Percentiles rank a stretch among this genome's conserved stretches.
These are phyloP conservation scores for Nixonia krombeini DNA, from an alignment of 1,140 invertebrate species.

Conservation along the genomic window DNA sequence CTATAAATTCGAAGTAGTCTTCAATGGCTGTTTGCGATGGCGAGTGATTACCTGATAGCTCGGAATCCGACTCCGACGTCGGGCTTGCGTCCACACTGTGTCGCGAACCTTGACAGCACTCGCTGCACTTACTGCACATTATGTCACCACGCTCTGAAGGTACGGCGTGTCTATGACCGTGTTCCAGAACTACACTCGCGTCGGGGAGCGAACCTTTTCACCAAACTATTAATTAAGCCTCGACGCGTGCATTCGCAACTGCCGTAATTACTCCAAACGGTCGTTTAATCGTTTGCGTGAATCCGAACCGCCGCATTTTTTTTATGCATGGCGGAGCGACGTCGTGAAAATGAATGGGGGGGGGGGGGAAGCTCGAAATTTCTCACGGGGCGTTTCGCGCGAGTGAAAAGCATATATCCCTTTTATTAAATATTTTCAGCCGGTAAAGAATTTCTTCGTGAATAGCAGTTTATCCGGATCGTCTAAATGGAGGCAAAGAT, in stretches of 20 bases:
- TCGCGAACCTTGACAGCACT: slow-evolving; percentile 68
- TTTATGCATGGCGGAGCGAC: no score
- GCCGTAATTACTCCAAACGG: no score
- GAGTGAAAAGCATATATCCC: background rate
- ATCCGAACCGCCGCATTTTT: no score
- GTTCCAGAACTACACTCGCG: slow-evolving; percentile 10
- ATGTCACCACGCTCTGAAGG: slow-evolving; percentile 38
- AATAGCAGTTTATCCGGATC: background rate
- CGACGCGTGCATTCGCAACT: no score
- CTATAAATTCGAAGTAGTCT: no score
- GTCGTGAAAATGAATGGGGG: no score
- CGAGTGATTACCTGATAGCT: slow-evolving; percentile 60
- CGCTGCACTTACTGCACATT: slow-evolving; percentile 72
- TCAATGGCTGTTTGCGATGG: no score
- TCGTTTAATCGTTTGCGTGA: no score
- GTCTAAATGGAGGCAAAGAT: no score
- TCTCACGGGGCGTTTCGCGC: no score
- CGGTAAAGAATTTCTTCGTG: background rate
- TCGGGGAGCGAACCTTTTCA: background rate
- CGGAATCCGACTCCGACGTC: slow-evolving; percentile 64
- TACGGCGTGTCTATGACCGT: slow-evolving; percentile 39
- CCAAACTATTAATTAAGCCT: no score
- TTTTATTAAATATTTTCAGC: background rate
- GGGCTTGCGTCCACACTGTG: slow-evolving; percentile 66
- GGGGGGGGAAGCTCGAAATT: no score